Conservation (phyloP, 2,797 vertebrate species). For the Poeciliopsis infans region DNA sequence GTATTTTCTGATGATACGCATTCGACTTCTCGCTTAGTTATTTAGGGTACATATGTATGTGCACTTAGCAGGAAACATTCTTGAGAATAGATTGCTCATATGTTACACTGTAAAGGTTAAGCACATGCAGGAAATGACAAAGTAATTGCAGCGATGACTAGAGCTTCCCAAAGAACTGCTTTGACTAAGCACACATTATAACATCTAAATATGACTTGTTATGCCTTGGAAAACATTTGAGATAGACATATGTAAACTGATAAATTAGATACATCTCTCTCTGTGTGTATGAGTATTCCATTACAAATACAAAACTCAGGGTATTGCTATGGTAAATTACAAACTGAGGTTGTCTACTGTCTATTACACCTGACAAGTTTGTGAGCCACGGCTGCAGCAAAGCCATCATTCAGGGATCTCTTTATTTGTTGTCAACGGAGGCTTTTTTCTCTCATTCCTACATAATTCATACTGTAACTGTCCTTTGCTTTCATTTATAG, state of each 20-base stretch:
- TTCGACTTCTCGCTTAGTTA: background rate
- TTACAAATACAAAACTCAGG: constrained; percentile 38
- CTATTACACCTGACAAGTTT: constrained; percentile 62
- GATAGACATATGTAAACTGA: background rate
- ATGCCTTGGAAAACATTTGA: background rate
- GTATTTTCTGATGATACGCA: constrained; percentile 4
- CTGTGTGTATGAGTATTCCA: constrained; percentile 16
- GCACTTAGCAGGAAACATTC: constrained; percentile 32
- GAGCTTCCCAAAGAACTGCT: constrained; percentile 46
- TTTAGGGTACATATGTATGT: constrained; percentile 18
- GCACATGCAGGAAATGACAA: constrained; percentile 17
- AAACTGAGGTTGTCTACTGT: constrained; percentile 49
- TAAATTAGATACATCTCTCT: background rate
- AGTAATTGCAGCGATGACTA: constrained; percentile 72
- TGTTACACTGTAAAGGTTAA: constrained; percentile 47
- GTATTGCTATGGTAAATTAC: constrained; percentile 48
- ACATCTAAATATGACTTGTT: constrained; percentile 11
- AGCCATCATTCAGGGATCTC: constrained; percentile 68
- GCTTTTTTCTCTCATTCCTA: constrained; percentile 55
- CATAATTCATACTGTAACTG: constrained; percentile 77
- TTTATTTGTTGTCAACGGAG: constrained; percentile 74
- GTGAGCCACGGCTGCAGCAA: constrained; percentile 52
- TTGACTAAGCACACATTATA: constrained; percentile 37
- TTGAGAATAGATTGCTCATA: constrained; percentile 28
- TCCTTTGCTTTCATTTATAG: constrained; percentile 78